phyloP scores from a whole-genome alignment of 2,888 invertebrate genomes.

The Macrosiphum euphorbiae region DNA sequence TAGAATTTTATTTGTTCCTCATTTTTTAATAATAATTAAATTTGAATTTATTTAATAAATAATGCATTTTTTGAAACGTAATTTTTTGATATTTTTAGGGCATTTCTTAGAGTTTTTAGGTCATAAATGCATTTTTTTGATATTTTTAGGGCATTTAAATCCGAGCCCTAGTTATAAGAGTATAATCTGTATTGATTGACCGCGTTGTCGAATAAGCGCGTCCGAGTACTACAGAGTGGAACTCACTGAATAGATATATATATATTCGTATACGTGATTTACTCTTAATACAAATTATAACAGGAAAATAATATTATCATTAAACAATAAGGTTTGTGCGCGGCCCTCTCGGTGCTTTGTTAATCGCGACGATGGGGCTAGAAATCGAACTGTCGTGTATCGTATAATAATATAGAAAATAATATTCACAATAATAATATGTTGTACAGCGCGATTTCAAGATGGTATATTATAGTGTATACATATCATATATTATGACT shows the following conservation, averaged over 20 bases:
- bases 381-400: neutral
- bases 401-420: neutral
- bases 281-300: neutral
- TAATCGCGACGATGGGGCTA: neutral
- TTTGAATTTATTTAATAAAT: no score
- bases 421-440: neutral
- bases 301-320: neutral
- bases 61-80: no score
- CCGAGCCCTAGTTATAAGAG: no score
- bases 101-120: no score
- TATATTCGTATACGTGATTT: neutral
- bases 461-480: no score
- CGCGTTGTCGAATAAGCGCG: neutral
- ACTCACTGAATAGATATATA: neutral
- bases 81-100: no score
- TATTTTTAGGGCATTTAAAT: no score
- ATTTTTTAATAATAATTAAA: no score
- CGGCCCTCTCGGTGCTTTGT: neutral
- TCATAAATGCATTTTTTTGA: no score
- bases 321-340: neutral
- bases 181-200: constrained; percentile 40
- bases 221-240: neutral
- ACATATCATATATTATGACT: no score
- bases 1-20: no score
- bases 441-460: neutral